Conservation (phyloP, 1,140 invertebrate species). For the Trachymyrmex cornetzi region DNA sequence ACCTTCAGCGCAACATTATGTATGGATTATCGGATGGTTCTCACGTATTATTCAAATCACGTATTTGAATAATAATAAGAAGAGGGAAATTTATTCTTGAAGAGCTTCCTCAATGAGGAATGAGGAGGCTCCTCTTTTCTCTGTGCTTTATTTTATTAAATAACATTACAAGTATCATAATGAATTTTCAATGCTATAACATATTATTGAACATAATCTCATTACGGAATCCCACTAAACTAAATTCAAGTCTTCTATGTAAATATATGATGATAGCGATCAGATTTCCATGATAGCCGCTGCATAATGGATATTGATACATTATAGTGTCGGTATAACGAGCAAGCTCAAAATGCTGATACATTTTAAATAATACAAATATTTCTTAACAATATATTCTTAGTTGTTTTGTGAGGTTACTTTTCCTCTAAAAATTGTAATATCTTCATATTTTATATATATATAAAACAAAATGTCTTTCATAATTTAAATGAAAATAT, state of each 20-base stretch:
- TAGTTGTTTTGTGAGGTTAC: neutral
- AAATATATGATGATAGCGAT: conserved; percentile 34
- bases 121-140: neutral
- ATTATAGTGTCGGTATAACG: neutral
- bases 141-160: conserved; percentile 12
- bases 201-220: conserved; percentile 13
- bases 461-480: neutral
- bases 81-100: neutral
- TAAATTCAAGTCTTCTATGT: conserved; percentile 32
- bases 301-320: conserved; percentile 39
- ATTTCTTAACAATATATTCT: neutral
- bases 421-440: neutral
- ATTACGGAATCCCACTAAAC: conserved; percentile 13
- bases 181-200: neutral
- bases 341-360: neutral
- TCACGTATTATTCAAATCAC: conserved; percentile 23
- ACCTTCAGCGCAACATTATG: neutral
- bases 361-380: neutral
- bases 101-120: neutral
- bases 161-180: neutral
- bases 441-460: neutral
- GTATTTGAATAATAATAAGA: neutral
- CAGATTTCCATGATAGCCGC: neutral
- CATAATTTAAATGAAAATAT: neutral
- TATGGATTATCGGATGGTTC: conserved; percentile 12